These are phyloP conservation scores for Eurystomus glaucurus DNA, from an alignment of 2,797 vertebrate genomes.

Conservation along the genomic window DNA sequence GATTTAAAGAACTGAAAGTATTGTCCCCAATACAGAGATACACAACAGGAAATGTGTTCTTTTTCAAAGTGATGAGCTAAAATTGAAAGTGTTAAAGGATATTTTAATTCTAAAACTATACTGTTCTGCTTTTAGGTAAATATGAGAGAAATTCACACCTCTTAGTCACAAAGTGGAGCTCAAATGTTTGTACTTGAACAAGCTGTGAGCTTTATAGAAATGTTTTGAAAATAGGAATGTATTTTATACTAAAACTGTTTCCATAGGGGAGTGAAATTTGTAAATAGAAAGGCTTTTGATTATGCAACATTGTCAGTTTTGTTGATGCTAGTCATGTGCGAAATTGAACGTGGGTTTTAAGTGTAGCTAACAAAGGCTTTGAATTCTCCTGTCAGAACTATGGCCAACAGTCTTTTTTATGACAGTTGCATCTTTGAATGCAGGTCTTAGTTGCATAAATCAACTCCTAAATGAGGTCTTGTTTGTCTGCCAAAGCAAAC, in stretches of 20 bases:
- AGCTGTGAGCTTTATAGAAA: background rate
- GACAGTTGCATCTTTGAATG: background rate
- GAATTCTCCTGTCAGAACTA: background rate
- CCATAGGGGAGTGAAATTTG: background rate
- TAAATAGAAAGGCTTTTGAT: background rate
- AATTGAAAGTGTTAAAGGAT: background rate
- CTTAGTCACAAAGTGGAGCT: background rate
- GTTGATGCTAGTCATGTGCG: background rate
- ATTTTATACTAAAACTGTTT: background rate
- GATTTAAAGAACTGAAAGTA: conserved; percentile 57
- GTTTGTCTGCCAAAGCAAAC: background rate
- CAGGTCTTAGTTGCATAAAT: background rate
- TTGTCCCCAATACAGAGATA: background rate
- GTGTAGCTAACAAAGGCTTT: background rate
- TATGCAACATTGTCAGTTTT: background rate
- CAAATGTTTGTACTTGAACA: background rate
- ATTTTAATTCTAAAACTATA: background rate
- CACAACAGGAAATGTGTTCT: background rate
- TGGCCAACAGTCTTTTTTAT: background rate
- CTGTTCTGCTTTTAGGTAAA: background rate
- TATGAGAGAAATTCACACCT: background rate
- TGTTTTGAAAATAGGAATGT: background rate
- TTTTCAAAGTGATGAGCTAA: background rate
- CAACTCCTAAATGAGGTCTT: background rate
- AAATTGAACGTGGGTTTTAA: background rate